Evolutionary conservation across 2,888 invertebrate species (phyloP), one percentile per base, ranked within the genome.

Genomic region (Palloptera scutellata): DNA sequence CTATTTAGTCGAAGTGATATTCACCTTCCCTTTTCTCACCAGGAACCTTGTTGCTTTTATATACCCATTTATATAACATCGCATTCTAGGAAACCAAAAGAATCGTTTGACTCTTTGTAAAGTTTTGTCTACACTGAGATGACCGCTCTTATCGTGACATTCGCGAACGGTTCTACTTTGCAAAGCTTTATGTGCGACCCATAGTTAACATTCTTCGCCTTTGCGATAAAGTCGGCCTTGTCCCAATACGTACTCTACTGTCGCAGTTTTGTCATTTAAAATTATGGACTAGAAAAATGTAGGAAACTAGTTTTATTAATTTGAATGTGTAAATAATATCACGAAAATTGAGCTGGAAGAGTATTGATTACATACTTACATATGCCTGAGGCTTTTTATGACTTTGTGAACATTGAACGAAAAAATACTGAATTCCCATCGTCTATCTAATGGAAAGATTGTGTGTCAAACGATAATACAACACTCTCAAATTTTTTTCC

Each of bases 11-110:
- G 19, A 64, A 70, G 19, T 72, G 68, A 20, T 67, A 68, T 54
- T 66, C 64, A n/a, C 69, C 67, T 55, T 72, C 70, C 17, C 60
- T 42, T 54, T 54, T 66, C 12, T 69, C 71, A 13, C 68, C 67
- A 15, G 58, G 64, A 10, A 19, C 17, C 69, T 85, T 84, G 40
- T 77, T 76, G 43, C 55, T 8, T 65, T 60, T 8, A 61, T 51
- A 15, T 64, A 64, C 11, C n/a, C 45, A 17, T 64, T 58, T 2
- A 51, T 48, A 8, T 48, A 64, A 13, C n/a, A 30, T 8, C 51
- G 20, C 41, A 64, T 64, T 10, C 58, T 40, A 0, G 64, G 64
- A n/a, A 67, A 64, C 69, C 69, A 70, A 9, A 67, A 48, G 43
- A 52, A 43, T 54, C 54, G 42, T n/a, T 60, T 40, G 6, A 67